Base-by-base conservation (phyloP, 2,797 vertebrate species). In the Microctenopoma lineatum region DNA sequence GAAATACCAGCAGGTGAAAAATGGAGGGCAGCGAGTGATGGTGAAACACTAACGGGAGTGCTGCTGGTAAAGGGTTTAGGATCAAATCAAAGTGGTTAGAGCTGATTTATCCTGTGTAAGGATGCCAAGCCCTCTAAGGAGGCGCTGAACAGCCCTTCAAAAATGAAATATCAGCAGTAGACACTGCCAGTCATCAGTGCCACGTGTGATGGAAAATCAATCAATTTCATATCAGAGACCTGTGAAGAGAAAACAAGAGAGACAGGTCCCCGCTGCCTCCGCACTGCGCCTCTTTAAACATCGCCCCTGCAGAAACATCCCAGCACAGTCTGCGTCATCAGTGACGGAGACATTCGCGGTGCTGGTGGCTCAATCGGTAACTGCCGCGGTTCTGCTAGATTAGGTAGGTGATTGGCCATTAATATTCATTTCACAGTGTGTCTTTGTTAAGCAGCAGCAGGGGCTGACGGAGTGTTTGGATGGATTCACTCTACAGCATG, bases 171-270 rank as follows among this genome's bases (percentile, higher is more conserved):
- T 90, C 91, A 91, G 90, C 89, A 88, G 89, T 87, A 91, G 92
- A 87, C 91, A 90, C 88, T 90, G 92, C 81, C 88, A 90, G 91
- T 93, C 90, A 92, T 90, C 89, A 85, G 87, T 84, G 88, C 80
- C 78, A 88, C 58, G 80, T 71, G 75, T 87, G 90, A 94, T 92
- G 90, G 90, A 91, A 94, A 94, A 94, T 93, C 94, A 92, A 92
- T 93, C 89, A 88, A 84, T 91, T 92, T 93, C 89, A 91, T 93
- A 92, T 91, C 82, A 82, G 69, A 90, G 85, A 86, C 76, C 81
- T 84, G 85, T 64, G 86, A 89, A 73, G 67, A 80, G 83, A 82
- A 87, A 86, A 84, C 64, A 41, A 73, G 68, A 66, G 69, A 71
- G 83, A 81, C 71, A 46, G 79, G 75, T 74, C 80, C 81, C 80